Conservation (phyloP, 2,888 invertebrate species). For the Amiota communis region DNA sequence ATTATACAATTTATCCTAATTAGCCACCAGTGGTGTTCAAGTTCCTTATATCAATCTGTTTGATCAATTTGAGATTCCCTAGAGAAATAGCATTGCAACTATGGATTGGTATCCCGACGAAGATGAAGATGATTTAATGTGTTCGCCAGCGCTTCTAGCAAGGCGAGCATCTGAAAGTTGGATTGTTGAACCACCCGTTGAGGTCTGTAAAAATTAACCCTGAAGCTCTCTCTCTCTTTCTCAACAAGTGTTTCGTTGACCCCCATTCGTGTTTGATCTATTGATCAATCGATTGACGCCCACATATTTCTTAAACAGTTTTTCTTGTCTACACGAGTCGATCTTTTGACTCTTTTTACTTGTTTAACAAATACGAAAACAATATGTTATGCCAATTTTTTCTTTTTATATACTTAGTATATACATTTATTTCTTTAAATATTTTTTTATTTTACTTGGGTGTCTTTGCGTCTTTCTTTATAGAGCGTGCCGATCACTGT, state of each 20-base stretch:
- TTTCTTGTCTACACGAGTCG: not conserved
- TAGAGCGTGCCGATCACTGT: slow-evolving; percentile 86
- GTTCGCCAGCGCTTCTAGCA: slow-evolving; percentile 90
- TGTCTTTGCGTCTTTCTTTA: slow-evolving; percentile 43
- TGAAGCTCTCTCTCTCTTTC: too few species aligned
- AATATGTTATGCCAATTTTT: slow-evolving; percentile 5
- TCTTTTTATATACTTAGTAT: not conserved
- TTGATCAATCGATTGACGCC: slow-evolving; percentile 2
- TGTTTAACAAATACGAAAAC: not conserved
- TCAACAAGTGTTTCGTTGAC: not conserved
- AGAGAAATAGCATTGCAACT: not conserved
- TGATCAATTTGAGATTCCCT: too few species aligned
- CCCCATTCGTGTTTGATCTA: slow-evolving; percentile 20
- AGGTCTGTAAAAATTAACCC: slow-evolving; percentile 75
- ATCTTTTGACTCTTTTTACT: not conserved
- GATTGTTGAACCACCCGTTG: slow-evolving; percentile 90
- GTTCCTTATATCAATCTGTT: too few species aligned
- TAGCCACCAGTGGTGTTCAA: too few species aligned
- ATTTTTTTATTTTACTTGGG: not conserved
- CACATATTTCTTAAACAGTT: not conserved
- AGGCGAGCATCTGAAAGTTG: slow-evolving; percentile 90
- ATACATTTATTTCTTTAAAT: slow-evolving; percentile 5
- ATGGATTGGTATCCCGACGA: slow-evolving; percentile 88
- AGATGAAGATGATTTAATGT: slow-evolving; percentile 89
- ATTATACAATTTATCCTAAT: not conserved